These are phyloP conservation scores for Eueides isabella DNA, from an alignment of 1,140 invertebrate genomes.

Conservation along the genomic window DNA sequence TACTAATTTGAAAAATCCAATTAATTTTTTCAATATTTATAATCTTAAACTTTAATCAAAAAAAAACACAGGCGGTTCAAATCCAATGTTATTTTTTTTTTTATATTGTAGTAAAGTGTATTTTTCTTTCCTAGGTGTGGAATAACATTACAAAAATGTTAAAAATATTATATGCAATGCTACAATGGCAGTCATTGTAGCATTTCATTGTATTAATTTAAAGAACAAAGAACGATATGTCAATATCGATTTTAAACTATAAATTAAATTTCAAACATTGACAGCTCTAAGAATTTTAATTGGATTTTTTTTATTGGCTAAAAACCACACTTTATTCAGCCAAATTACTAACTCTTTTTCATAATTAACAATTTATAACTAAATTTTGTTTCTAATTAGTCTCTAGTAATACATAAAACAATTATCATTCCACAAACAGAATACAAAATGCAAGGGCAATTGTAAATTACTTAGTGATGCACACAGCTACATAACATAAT, in stretches of 20 bases:
- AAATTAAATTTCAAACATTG: background rate
- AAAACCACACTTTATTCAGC: background rate
- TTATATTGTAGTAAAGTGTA: no score
- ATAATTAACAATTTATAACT: background rate
- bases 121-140: no score
- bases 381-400: background rate
- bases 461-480: background rate
- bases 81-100: no score
- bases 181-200: no score
- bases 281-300: background rate
- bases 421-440: background rate
- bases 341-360: background rate
- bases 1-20: background rate
- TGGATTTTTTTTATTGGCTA: background rate
- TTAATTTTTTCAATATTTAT: background rate
- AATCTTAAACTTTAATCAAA: background rate
- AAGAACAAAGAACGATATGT: no score
- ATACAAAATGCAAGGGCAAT: background rate
- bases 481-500: background rate
- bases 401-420: constrained; percentile 1
- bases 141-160: background rate
- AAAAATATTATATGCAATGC: no score
- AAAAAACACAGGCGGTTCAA: no score
- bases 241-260: no score
- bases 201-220: no score